Evolutionary conservation across 2,797 vertebrate species (phyloP), one percentile per base, ranked within the genome.

Genomic region (Myripristis jacobus): DNA sequence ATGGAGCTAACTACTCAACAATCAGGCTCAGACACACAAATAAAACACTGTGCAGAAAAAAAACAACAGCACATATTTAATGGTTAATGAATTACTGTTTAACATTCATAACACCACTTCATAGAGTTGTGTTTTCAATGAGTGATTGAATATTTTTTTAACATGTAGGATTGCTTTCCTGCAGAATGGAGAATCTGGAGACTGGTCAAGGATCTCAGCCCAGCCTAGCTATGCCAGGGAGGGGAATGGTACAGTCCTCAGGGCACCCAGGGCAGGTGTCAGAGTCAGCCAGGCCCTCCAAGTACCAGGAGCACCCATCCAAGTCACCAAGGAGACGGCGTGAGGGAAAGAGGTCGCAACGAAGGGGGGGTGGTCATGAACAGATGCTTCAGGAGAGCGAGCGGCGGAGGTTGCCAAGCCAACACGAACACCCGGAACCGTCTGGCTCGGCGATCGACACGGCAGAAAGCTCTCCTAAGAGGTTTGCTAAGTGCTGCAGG

Each of bases 391-490:
- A 77, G 70, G 90, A 90, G 70, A 77, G 70, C 0, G 91, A 89
- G 56, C 75, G 68, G 31, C 88, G 73, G 25, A 86, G 85, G 87
- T 92, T 93, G 69, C 90, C 89, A 24, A 91, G 92, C 79, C 92
- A 93, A 90, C 91, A 83, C 1, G 91, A 92, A 73, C 81, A 91
- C 80, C 85, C 80, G 63, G 90, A 92, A 78, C 75, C 88, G 50
- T 84, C 87, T 1, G 88, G 73, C 74, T 88, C 89, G 0, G 34
- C 66, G 1, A 89, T 86, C 22, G 92, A 91, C 64, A 73, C 89
- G 53, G 85, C 86, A 3, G 94, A 94, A 83, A 92, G 87, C 82
- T 95, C 90, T 71, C 91, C 90, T 71, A 94, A 93, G 85, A 94
- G 90, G 92, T 93, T 85, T 89, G 92, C 82, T 47, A 70, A 24